phyloP scores from a whole-genome alignment of 1,140 invertebrate genomes.

The Macrobrachium rosenbergii region DNA sequence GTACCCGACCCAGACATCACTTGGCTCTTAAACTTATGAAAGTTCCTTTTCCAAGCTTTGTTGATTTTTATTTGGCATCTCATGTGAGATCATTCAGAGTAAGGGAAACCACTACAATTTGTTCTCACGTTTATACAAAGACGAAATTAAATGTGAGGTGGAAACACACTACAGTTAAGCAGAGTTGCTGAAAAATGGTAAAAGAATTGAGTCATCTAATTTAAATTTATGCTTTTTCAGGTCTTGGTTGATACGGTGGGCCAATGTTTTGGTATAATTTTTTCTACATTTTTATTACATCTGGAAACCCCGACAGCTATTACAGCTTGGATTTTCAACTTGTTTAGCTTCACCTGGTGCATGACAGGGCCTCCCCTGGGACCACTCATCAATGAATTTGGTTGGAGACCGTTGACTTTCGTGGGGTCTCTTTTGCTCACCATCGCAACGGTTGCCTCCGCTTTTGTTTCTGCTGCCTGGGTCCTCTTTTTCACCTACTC shows the following conservation, averaged over 20 bases:
- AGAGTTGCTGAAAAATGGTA: no score
- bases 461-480: constrained; percentile 36
- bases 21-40: no score
- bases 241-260: constrained; percentile 28
- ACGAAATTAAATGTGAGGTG: no score
- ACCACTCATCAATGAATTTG: constrained; percentile 18
- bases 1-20: no score
- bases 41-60: no score
- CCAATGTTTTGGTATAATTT: constrained; percentile 36
- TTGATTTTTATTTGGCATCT: no score
- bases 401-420: constrained; percentile 27
- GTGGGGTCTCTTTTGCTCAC: constrained; percentile 1
- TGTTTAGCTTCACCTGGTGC: constrained; percentile 30
- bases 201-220: no score
- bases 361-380: constrained; percentile 28
- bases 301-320: not conserved
- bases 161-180: no score
- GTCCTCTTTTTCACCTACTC: constrained; percentile 34
- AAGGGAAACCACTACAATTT: no score
- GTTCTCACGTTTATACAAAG: no score
- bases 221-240: not conserved
- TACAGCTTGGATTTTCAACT: constrained; percentile 43
- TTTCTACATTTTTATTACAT: constrained; percentile 21
- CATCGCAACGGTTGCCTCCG: constrained; percentile 2
- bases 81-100: no score